A percentile compares a stretch with the other conserved stretches of the same genome.
Evolutionary conservation across 2,113 vertebrate genomes (phyloP).

Genomic region (Oxygymnocypris stewartii): DNA sequence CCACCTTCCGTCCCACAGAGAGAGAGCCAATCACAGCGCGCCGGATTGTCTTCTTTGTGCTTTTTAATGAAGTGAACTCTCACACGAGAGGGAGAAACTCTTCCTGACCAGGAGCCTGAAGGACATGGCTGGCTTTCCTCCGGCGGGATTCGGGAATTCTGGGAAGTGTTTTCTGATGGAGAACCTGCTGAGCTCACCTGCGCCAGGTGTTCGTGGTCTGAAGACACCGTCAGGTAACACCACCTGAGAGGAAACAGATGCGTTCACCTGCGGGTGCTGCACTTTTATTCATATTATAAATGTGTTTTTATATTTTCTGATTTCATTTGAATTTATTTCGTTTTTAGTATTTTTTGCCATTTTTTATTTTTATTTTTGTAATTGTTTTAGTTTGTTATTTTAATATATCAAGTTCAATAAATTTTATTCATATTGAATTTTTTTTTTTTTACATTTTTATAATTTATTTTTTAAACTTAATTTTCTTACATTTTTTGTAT

Average conservation of each 20-base stretch:
- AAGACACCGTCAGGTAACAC: conserved; percentile 46
- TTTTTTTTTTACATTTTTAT: no score
- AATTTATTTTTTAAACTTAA: no score
- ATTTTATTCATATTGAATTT: no score
- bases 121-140: conserved; percentile 75
- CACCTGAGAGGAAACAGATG: not conserved
- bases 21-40: conserved; percentile 69
- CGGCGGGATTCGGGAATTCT: conserved; percentile 81
- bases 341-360: no score
- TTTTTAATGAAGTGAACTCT: conserved; percentile 77
- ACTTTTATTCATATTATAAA: no score
- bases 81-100: conserved; percentile 60
- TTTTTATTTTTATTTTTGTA: no score
- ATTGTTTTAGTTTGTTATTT: no score
- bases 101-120: conserved; percentile 9
- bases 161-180: conserved; percentile 95
- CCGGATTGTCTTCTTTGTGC: conserved; percentile 69
- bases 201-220: conserved; percentile 59
- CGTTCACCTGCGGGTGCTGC: no score
- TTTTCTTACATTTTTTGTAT: no score
- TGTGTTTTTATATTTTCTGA: no score
- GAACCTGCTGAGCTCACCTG: conserved; percentile 80
- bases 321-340: no score
- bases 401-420: no score
- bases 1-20: conserved; percentile 88